Evolutionary conservation across 2,888 invertebrate species (phyloP), one percentile per base, ranked within the genome.

Genomic region (Artemia sinica): DNA sequence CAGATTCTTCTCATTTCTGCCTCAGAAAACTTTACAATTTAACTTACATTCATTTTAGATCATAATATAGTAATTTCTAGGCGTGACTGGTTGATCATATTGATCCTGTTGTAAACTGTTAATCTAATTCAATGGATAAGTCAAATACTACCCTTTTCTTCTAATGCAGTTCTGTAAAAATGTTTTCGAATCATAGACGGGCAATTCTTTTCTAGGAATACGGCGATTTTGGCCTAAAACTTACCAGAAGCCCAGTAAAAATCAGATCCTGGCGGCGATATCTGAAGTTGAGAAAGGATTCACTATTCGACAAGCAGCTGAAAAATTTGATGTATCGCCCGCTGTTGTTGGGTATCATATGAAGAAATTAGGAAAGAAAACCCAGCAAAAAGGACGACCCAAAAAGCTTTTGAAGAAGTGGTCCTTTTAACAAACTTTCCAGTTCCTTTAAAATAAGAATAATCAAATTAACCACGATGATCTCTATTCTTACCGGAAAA

Each of bases 231-330:
- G 58, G 58, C 58, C 58, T 14, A 58, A 58, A 58, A 58, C 58
- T 58, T 58, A 58, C 11, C 58, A 58, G 58, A 58, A 58, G 58
- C 58, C 58, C n/a, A 58, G 18, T 58, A 58, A 58, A 18, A 58
- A 58, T 58, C 58, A 58, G 58, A 58, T 58, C n/a, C 18, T 58
- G 58, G 58, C 58, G 8, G 58, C 58, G 18, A 58, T 58, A 14
- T 58, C 58, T 58, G 58, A 58, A 58, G 58, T 58, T 18, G 58
- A 58, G 58, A 58, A 18, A 18, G 58, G 58, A 18, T 58, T 58
- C 58, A 58, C 58, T 18, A 58, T 58, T 58, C 58, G 58, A 14
- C 58, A 58, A 58, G 58, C 58, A 58, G 58, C 58, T 58, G 58
- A 58, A 10, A 58, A 58, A 58, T 18, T 14, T 58, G 58, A 58